A percentile compares a stretch with the other conserved stretches of the same genome.
These are phyloP conservation scores for Desoria tigrina DNA, from an alignment of 2,888 invertebrate species.

Conservation along the genomic window DNA sequence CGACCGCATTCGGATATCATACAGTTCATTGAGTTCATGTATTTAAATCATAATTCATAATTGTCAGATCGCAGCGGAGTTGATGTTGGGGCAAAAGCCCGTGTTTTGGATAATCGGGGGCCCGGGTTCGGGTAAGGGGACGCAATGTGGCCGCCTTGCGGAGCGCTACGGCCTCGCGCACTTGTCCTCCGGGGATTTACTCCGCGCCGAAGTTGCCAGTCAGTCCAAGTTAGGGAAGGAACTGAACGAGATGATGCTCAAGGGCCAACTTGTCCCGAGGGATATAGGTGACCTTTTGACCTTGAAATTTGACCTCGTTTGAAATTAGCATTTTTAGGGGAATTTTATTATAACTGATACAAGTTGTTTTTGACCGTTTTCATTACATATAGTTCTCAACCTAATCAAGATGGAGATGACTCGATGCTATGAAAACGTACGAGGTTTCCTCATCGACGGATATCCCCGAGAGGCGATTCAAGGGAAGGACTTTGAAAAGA, in stretches of 20 bases:
- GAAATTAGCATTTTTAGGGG: constrained; percentile 2
- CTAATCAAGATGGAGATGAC: constrained; percentile 81
- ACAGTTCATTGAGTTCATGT: too few species aligned
- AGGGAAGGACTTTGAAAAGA: constrained; percentile 77
- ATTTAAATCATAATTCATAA: too few species aligned
- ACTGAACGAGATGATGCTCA: constrained; percentile 82
- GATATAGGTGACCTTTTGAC: constrained; percentile 70
- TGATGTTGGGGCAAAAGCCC: constrained; percentile 65
- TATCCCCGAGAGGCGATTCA: constrained; percentile 88
- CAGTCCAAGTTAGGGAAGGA: constrained; percentile 82
- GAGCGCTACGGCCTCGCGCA: constrained; percentile 90
- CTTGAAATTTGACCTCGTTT: too few species aligned
- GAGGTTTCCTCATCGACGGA: constrained; percentile 88
- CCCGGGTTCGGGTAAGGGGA: constrained; percentile 88
- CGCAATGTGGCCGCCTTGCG: constrained; percentile 90
- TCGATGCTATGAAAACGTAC: constrained; percentile 63
- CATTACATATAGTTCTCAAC: constrained; percentile 67
- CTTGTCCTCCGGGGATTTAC: constrained; percentile 88
- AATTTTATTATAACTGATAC: background rate
- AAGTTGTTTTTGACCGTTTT: background rate
- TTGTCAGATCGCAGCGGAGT: constrained; percentile 50
- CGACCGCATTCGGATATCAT: too few species aligned
- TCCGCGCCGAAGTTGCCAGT: constrained; percentile 83
- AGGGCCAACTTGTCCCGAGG: constrained; percentile 81
- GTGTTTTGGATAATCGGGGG: constrained; percentile 84